Conservation (phyloP, 1,140 invertebrate genomes). For the Trissolcus basalis region DNA sequence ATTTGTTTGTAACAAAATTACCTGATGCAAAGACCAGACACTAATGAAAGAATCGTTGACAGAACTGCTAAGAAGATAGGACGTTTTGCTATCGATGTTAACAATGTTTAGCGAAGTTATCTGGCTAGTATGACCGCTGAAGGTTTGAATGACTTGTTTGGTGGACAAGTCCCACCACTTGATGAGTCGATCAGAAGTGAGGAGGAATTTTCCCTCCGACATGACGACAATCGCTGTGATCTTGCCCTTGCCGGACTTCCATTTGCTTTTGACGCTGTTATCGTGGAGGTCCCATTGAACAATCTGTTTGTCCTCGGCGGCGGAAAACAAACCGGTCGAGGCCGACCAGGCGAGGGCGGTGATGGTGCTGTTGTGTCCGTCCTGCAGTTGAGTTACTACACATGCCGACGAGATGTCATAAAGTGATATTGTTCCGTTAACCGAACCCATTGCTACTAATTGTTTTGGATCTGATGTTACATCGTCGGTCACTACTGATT, state of each 20-base stretch:
- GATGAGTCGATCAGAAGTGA: slow-evolving; percentile 81
- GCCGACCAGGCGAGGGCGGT: slow-evolving; percentile 77
- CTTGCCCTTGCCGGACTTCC: slow-evolving; percentile 81
- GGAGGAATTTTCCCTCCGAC: slow-evolving; percentile 78
- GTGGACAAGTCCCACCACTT: slow-evolving; percentile 81
- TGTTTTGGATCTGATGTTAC: slow-evolving; percentile 61
- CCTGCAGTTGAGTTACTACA: slow-evolving; percentile 71
- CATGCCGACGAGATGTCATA: slow-evolving; percentile 74
- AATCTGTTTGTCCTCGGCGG: slow-evolving; percentile 74
- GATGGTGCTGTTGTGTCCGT: slow-evolving; percentile 76
- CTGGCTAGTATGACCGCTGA: slow-evolving; percentile 82
- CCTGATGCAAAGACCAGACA: slow-evolving; percentile 79
- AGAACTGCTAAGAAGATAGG: slow-evolving; percentile 80
- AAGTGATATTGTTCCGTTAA: slow-evolving; percentile 74
- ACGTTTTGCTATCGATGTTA: slow-evolving; percentile 69
- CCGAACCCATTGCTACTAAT: slow-evolving; percentile 76
- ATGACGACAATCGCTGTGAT: slow-evolving; percentile 82
- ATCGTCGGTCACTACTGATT: slow-evolving; percentile 70
- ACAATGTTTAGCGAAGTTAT: slow-evolving; percentile 78
- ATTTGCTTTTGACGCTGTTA: slow-evolving; percentile 75
- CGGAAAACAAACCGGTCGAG: slow-evolving; percentile 75
- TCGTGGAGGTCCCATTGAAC: slow-evolving; percentile 76
- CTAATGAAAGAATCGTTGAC: slow-evolving; percentile 78
- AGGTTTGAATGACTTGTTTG: slow-evolving; percentile 79
- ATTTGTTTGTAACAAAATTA: slow-evolving; percentile 37